These are phyloP conservation scores for Dolichoris vasculosae DNA, from an alignment of 1,140 invertebrate species.

Conservation along the genomic window DNA sequence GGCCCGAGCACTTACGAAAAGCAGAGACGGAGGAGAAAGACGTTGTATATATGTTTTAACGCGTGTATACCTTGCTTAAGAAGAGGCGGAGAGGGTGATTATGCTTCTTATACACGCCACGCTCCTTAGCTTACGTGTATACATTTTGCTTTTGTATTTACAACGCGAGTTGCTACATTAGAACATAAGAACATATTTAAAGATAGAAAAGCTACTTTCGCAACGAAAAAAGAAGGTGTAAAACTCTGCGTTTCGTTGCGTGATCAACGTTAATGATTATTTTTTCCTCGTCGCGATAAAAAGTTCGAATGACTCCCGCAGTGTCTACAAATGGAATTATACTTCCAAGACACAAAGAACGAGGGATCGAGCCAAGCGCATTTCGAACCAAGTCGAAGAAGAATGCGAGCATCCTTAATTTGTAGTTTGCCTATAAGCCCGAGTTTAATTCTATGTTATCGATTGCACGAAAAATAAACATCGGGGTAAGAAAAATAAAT, in stretches of 20 bases:
- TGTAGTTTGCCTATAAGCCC: background rate
- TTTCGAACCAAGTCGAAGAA: background rate
- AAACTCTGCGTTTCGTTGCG: background rate
- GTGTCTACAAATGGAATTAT: background rate
- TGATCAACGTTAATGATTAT: background rate
- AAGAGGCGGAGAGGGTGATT: constrained; percentile 4
- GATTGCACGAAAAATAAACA: background rate
- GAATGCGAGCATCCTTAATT: background rate
- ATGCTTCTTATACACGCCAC: constrained; percentile 9
- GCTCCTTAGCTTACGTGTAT: constrained; percentile 18
- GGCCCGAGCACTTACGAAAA: background rate
- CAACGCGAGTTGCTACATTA: background rate
- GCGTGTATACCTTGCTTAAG: constrained; percentile 17
- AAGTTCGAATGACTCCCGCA: background rate
- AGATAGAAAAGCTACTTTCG: background rate
- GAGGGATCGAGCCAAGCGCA: background rate
- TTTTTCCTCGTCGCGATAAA: background rate
- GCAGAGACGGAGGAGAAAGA: constrained; percentile 6
- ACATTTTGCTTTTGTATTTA: background rate
- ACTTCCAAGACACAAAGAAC: background rate
- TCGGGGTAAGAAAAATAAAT: background rate
- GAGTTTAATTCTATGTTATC: no score
- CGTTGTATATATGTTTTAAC: constrained; percentile 22
- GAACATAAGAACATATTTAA: background rate
- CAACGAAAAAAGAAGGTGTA: background rate